Percentiles rank a stretch among this genome's conserved stretches.
Conservation (phyloP, 2,113 vertebrate genomes). For the Larimichthys crocea region DNA sequence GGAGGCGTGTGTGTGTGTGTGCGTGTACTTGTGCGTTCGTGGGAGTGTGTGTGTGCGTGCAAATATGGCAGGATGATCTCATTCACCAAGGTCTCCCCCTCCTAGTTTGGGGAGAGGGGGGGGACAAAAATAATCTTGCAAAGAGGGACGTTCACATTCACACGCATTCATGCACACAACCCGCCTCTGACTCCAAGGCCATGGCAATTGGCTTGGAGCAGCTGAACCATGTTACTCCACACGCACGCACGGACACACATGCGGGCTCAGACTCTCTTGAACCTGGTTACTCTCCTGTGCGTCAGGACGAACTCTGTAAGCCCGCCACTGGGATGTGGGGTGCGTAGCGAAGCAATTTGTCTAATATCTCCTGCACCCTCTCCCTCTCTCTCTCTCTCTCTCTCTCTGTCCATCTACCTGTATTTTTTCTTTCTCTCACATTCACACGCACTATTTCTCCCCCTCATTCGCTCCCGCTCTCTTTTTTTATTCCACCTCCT, state of each 20-base stretch:
- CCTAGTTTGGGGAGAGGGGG: constrained; percentile 45
- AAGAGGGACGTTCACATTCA: constrained; percentile 70
- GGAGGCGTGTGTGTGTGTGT: constrained; percentile 29
- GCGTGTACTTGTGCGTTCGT: constrained; percentile 31
- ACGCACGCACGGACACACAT: constrained; percentile 47
- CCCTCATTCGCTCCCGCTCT: constrained; percentile 5
- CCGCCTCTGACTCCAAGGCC: constrained; percentile 65
- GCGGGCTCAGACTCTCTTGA: constrained; percentile 48
- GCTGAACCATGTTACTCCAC: constrained; percentile 66
- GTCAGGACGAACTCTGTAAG: constrained; percentile 40
- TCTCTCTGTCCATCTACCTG: constrained; percentile 29
- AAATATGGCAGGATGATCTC: constrained; percentile 72
- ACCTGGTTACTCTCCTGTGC: constrained; percentile 56
- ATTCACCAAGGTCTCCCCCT: constrained; percentile 70
- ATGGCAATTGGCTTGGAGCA: constrained; percentile 66
- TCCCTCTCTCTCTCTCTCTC: not conserved
- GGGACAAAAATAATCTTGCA: constrained; percentile 76
- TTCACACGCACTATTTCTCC: constrained; percentile 9
- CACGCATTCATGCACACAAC: constrained; percentile 58
- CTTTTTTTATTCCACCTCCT: constrained; percentile 19
- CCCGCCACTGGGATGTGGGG: constrained; percentile 47
- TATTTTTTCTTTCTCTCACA: constrained; percentile 21
- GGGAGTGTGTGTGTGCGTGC: constrained; percentile 18
- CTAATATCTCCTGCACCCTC: constrained; percentile 42
- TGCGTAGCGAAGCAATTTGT: constrained; percentile 58